A percentile compares a stretch with the other conserved stretches of the same genome.
These are phyloP conservation scores for Phrynocephalus guinanensis DNA, from an alignment of 2,797 vertebrate genomes.

Conservation along the genomic window DNA sequence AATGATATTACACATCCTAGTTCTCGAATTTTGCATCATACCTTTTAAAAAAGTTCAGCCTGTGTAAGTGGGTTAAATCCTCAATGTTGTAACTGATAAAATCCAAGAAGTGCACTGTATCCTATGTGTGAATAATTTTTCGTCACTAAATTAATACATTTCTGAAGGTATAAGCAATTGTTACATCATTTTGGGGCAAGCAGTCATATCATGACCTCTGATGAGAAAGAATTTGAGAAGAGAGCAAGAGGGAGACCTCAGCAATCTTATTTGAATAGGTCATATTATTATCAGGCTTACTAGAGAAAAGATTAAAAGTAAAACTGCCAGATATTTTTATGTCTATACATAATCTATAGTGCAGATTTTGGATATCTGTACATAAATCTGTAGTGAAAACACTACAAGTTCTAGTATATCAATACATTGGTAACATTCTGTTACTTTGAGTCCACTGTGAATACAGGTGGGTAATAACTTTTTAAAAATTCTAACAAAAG, in stretches of 20 bases:
- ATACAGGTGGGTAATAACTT: too few relatives aligned
- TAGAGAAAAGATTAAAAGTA: constrained; percentile 7
- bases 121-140: not conserved
- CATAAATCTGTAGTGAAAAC: too few relatives aligned
- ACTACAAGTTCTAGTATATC: too few relatives aligned
- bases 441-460: too few relatives aligned
- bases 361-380: too few relatives aligned
- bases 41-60: too few relatives aligned
- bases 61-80: not conserved
- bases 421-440: too few relatives aligned
- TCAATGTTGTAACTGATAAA: not conserved
- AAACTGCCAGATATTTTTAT: not conserved
- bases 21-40: too few relatives aligned
- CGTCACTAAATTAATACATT: not conserved
- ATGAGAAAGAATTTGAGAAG: not conserved
- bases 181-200: not conserved
- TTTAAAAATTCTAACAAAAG: too few relatives aligned
- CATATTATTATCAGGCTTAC: not conserved
- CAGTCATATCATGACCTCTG: not conserved
- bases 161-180: not conserved
- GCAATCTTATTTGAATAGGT: not conserved
- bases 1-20: too few relatives aligned
- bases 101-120: not conserved
- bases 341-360: not conserved
- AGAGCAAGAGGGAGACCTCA: not conserved